Base-by-base conservation (phyloP, 1,140 invertebrate genomes). In the Homalodisca vitripennis region DNA sequence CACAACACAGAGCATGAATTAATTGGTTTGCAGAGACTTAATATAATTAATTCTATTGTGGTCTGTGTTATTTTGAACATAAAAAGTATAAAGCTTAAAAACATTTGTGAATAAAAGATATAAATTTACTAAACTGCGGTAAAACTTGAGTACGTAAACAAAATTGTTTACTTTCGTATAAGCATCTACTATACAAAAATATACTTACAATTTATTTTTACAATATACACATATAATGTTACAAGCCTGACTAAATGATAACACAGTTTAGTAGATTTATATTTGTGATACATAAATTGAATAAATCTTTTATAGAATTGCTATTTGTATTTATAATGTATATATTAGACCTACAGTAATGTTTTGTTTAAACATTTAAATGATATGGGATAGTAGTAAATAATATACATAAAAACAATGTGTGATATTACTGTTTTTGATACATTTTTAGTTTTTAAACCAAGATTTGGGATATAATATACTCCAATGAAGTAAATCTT, bases 171-270 rank as follows among this genome's bases (percentile, higher is more conserved):
- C 48, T 51, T 51, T 41, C n/a, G 3, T 14, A 20, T 20, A 51
- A 14, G 22, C 17, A 51, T 12, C 55, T 60, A 60, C 22, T 60
- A 60, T 60, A 60, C 55, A 60, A 60, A 60, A 60, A 60, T 60
- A 60, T 60, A 60, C 55, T 60, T 60, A 60, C 55, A 60, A 27
- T 60, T 51, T 51, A 26, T 27, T 26, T 60, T 22, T 60, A 60
- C 55, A 60, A 26, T 60, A 60, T 60, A 60, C 24, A 60, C 55
- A 60, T 6, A 60, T 27, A 60, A 60, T 60, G n/a, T 60, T 60
- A 60, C 55, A 60, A 13, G 10, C 55, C 14, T 27, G 1, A 60
- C 26, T 27, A 22, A 27, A 27, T 26, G 14, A 12, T 27, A 60
- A 60, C 26, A 60, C 55, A 60, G 55, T 60, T 60, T 60, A 60